Percentiles rank a stretch among this genome's conserved stretches.
phyloP scores from a whole-genome alignment of 2,113 vertebrate genomes.

The Nothocercus nigrocapillus region DNA sequence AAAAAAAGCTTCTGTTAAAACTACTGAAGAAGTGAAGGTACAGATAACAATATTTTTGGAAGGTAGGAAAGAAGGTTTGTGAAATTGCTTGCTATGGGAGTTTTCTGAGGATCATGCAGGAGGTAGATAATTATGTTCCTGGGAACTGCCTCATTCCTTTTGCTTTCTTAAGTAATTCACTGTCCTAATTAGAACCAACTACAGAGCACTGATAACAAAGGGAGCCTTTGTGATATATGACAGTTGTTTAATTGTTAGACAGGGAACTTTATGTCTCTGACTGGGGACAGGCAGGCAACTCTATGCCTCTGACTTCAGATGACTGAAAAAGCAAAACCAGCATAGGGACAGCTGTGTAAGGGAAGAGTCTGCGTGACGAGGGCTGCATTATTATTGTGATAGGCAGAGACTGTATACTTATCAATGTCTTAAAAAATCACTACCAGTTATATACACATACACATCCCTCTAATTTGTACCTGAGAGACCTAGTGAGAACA shows the following conservation, averaged over 20 bases:
- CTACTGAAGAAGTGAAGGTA: not conserved
- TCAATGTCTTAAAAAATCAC: constrained; percentile 28
- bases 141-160: constrained; percentile 25
- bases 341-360: not conserved
- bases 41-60: not conserved
- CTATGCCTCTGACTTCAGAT: not conserved
- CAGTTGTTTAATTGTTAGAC: constrained; percentile 44
- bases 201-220: constrained; percentile 39
- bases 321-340: not conserved
- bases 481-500: not conserved
- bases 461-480: not conserved
- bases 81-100: constrained; percentile 1
- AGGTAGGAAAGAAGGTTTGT: not conserved
- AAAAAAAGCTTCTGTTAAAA: not conserved
- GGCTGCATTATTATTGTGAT: not conserved
- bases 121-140: constrained; percentile 48
- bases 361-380: not conserved
- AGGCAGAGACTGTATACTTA: not conserved
- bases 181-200: constrained; percentile 53
- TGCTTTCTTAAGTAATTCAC: constrained; percentile 58
- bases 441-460: not conserved
- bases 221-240: not conserved
- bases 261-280: not conserved
- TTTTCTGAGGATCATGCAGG: constrained; percentile 19
- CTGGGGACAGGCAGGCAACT: not conserved